Conservation (phyloP, 2,888 invertebrate genomes). For the Antitype chi region DNA sequence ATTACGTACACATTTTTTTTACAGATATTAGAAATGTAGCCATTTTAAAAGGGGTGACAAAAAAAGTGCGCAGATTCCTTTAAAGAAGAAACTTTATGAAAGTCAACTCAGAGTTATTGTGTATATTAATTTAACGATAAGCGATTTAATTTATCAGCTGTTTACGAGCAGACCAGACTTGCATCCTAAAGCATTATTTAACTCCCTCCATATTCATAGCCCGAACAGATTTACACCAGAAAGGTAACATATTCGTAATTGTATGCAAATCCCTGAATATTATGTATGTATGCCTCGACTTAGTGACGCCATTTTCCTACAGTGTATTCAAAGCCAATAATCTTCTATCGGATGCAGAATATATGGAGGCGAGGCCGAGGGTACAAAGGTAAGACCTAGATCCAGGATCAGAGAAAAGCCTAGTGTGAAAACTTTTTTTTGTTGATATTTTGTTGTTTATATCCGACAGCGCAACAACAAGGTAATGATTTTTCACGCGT, state of each 20-base stretch:
- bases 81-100: not conserved
- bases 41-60: too few species aligned
- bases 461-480: too few species aligned
- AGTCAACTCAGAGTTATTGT: not conserved
- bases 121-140: not conserved
- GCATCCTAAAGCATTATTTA: slow-evolving; percentile 20
- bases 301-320: slow-evolving; percentile 51
- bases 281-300: slow-evolving; percentile 58
- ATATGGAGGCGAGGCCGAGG: slow-evolving; percentile 23
- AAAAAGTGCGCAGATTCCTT: not conserved
- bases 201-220: slow-evolving; percentile 52
- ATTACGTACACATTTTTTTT: too few species aligned
- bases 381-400: slow-evolving; percentile 29
- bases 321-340: slow-evolving; percentile 48
- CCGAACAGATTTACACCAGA: slow-evolving; percentile 50
- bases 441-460: not conserved
- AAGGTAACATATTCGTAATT: slow-evolving; percentile 56
- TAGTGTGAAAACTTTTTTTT: not conserved
- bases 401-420: slow-evolving; percentile 16
- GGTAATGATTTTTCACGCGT: too few species aligned
- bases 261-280: slow-evolving; percentile 58
- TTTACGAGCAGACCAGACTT: not conserved
- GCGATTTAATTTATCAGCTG: not conserved
- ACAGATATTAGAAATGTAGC: too few species aligned
- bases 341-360: slow-evolving; percentile 52